Evolutionary conservation across 2,888 invertebrate species (phyloP).

Genomic region (Napeogenes sylphis): DNA sequence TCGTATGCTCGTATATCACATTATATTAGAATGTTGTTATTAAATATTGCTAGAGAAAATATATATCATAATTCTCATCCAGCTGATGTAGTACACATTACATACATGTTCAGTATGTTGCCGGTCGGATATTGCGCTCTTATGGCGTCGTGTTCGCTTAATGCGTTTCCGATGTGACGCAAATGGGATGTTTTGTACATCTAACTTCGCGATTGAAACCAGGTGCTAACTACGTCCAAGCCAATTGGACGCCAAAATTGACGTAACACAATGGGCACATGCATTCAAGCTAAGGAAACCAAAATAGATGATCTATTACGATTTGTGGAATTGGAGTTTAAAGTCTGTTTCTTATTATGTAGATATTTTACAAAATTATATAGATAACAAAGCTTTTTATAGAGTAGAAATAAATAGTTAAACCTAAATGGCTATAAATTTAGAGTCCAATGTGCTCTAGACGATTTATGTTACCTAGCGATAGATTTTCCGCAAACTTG

Average conservation of each 20-base stretch:
- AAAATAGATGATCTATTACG: no score
- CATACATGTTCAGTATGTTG: conserved; percentile 27
- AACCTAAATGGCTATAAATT: conserved; percentile 57
- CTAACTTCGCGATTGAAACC: conserved; percentile 29
- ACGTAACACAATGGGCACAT: background rate
- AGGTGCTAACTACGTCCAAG: conserved; percentile 40
- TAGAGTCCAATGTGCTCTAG: conserved; percentile 44
- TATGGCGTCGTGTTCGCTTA: conserved; percentile 59
- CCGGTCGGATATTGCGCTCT: conserved; percentile 72
- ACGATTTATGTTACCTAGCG: conserved; percentile 50
- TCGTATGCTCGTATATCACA: no score
- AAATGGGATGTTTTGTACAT: conserved; percentile 64
- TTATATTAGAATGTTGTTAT: no score
- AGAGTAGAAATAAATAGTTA: conserved; percentile 31
- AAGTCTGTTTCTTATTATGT: no score
- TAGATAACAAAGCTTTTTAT: no score
- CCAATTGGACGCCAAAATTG: background rate
- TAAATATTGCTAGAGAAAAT: background rate
- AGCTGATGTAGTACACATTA: conserved; percentile 23
- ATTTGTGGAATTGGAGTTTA: no score
- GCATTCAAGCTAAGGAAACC: no score
- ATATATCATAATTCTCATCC: background rate
- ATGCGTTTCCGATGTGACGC: conserved; percentile 74
- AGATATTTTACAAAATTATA: no score
- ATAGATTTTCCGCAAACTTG: conserved; percentile 11